Percentiles rank a stretch among this genome's conserved stretches.
Evolutionary conservation across 2,888 invertebrate species (phyloP).

Genomic region (Epinotia brunnichana): DNA sequence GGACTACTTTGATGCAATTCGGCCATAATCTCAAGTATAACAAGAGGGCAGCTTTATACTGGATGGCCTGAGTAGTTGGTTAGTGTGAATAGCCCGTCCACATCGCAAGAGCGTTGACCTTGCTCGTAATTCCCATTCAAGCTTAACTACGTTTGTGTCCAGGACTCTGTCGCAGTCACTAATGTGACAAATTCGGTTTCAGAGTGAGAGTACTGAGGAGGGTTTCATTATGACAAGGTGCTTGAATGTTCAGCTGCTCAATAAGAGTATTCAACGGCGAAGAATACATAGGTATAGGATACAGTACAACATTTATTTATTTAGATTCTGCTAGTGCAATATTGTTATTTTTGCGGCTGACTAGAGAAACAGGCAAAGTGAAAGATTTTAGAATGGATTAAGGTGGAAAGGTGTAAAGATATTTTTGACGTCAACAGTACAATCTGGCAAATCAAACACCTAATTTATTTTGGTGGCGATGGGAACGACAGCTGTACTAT

Average conservation of each 20-base stretch:
- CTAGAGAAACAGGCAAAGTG: too few species aligned
- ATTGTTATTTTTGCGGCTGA: too few species aligned
- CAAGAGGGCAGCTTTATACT: neutral
- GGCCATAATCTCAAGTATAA: neutral
- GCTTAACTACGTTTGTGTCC: slow-evolving; percentile 9
- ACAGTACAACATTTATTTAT: neutral
- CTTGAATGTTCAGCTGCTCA: slow-evolving; percentile 8
- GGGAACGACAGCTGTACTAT: too few species aligned
- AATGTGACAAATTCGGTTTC: neutral
- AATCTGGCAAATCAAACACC: too few species aligned
- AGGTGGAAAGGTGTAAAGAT: too few species aligned
- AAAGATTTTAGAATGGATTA: too few species aligned
- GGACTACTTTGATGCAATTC: too few species aligned
- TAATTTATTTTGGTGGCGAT: too few species aligned
- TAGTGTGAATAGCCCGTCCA: neutral
- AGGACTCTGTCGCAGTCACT: slow-evolving; percentile 8
- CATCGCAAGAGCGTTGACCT: slow-evolving; percentile 16
- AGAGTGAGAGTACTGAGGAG: neutral
- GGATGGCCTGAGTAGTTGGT: neutral
- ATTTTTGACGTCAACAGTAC: too few species aligned
- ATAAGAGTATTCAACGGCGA: neutral
- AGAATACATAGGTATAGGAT: neutral
- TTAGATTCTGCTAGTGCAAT: too few species aligned
- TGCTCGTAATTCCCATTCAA: slow-evolving; percentile 14
- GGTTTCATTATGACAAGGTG: neutral